phyloP scores from a whole-genome alignment of 2,113 vertebrate species.

The Gyps fulvus region DNA sequence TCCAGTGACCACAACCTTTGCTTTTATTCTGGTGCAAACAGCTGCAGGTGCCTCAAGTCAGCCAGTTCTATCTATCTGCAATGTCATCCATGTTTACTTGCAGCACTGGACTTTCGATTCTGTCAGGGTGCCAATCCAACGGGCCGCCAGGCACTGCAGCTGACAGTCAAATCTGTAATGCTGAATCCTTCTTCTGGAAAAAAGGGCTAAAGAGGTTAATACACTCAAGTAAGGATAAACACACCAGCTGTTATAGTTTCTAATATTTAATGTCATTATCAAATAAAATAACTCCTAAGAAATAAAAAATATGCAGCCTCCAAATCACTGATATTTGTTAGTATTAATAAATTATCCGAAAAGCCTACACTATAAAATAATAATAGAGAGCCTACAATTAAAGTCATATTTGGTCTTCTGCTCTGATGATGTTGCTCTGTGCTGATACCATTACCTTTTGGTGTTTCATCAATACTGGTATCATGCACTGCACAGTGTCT shows the following conservation, averaged over 20 bases:
- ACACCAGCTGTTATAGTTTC: conserved; percentile 86
- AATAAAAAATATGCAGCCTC: conserved; percentile 35
- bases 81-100: conserved; percentile 83
- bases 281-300: conserved; percentile 77
- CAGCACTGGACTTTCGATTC: conserved; percentile 80
- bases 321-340: conserved; percentile 41
- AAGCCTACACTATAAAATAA: conserved; percentile 47
- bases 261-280: conserved; percentile 85
- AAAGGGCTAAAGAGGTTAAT: conserved; percentile 86
- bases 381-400: conserved; percentile 34
- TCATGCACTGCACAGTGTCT: neutral
- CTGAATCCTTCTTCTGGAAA: conserved; percentile 84
- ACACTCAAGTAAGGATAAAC: conserved; percentile 88
- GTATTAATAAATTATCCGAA: conserved; percentile 65
- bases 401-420: conserved; percentile 43
- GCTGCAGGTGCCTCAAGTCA: conserved; percentile 84
- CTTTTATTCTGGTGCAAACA: conserved; percentile 78
- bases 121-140: conserved; percentile 79
- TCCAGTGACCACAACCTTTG: conserved; percentile 74
- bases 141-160: conserved; percentile 82
- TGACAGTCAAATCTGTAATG: conserved; percentile 81
- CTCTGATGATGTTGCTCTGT: neutral
- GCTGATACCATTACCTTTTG: neutral
- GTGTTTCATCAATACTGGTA: neutral
- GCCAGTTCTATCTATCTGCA: conserved; percentile 70